Base-by-base conservation (phyloP, 2,888 invertebrate genomes). In the Beris morrisii region DNA sequence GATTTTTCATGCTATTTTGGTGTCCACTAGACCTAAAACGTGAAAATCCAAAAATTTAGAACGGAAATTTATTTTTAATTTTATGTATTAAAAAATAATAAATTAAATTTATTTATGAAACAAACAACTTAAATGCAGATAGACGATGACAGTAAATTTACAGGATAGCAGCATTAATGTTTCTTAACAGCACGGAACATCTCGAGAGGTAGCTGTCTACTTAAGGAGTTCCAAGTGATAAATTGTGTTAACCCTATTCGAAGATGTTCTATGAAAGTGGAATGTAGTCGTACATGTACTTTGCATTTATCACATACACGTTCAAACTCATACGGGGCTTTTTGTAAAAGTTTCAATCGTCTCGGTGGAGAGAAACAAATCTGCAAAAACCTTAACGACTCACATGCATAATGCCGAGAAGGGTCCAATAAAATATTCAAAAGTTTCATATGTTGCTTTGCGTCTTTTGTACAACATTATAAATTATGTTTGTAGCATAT, bases 391-490 rank as follows among this genome's bases (percentile, higher is more conserved):
- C 61, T 31, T 61, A 61, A 61, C 61, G 61, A 52, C 50, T 61
- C 50, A 52, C 61, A 50, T 52, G 32, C 50, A 50, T 61, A 38
- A 50, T 32, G 32, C 32, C 22, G 52, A 38, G 30, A 43, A 45
- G 52, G 52, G 38, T 52, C 61, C 52, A 13, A 61, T 61, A 30
- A 61, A 61, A 61, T 61, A 61, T 61, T 61, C 43, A 61, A 52
- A 38, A 61, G 52, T 61, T 61, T 61, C 50, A 52, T 61, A 61
- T 38, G 32, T 38, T 56, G 55, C 55, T 32, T 56, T 56, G n/a
- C 38, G 31, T n/a, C n/a, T 56, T 13, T 15, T 56, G n/a, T 12
- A n/a, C 38, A 38, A 38, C 38, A 38, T 38, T 38, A 38, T 38
- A 38, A 38, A 38, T 38, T 38, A 38, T 38, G 38, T 38, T 5